Evolutionary conservation across 2,797 vertebrate genomes (phyloP).

Genomic region (Garrulus glandarius): DNA sequence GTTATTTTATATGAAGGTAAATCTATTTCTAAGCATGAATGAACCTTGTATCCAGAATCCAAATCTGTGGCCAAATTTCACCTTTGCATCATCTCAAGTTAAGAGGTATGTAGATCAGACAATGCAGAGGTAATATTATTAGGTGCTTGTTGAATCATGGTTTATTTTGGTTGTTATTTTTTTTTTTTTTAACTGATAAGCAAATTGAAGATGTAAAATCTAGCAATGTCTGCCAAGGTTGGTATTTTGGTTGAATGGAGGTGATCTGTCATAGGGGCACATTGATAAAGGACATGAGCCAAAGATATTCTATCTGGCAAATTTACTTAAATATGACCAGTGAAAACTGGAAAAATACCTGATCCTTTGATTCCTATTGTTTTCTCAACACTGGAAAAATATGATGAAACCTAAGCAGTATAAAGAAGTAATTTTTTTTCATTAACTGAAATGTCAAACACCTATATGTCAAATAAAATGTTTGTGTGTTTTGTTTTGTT

Average conservation of each 20-base stretch:
- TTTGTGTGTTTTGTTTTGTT: too few species aligned
- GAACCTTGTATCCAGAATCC: neutral
- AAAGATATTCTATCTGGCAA: neutral
- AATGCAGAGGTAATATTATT: neutral
- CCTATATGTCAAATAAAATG: neutral
- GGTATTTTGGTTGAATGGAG: neutral
- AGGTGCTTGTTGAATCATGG: neutral
- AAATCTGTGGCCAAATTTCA: neutral
- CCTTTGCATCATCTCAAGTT: neutral
- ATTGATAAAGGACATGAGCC: neutral
- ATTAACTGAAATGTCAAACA: neutral
- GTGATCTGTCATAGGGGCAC: neutral
- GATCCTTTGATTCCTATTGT: neutral
- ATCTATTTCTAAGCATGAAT: neutral
- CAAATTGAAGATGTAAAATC: neutral
- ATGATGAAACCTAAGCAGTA: neutral
- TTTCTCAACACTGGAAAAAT: neutral
- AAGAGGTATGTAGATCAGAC: neutral
- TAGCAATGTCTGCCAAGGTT: neutral
- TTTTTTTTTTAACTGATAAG: neutral
- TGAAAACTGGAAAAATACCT: neutral
- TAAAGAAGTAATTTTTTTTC: neutral
- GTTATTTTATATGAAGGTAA: neutral
- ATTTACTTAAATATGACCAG: neutral
- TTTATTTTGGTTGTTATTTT: neutral